Conservation (phyloP, 2,888 invertebrate genomes). For the Caenorhabditis sp. region DNA sequence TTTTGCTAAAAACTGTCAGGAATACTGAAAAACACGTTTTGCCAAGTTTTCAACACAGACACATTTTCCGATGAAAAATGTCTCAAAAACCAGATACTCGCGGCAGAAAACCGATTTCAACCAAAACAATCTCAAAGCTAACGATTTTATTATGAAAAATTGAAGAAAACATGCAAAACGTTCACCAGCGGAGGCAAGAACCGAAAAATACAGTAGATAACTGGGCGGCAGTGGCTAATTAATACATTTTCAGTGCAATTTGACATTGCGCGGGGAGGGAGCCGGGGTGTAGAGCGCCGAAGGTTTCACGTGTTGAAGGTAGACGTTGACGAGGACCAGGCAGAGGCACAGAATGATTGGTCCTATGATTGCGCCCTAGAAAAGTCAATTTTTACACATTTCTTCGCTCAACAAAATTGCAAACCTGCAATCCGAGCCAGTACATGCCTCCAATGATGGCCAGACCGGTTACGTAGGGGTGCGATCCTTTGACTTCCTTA, state of each 20-base stretch:
- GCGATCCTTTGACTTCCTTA: slow-evolving; percentile 94
- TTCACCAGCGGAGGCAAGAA: slow-evolving; percentile 29
- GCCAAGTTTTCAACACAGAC: too few relatives aligned
- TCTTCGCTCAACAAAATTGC: too few relatives aligned
- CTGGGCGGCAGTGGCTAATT: background rate
- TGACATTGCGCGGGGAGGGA: slow-evolving; percentile 30
- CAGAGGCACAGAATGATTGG: slow-evolving; percentile 94
- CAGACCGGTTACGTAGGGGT: slow-evolving; percentile 95
- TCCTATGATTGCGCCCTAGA: slow-evolving; percentile 93
- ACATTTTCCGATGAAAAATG: background rate
- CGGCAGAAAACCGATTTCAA: background rate
- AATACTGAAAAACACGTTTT: too few relatives aligned
- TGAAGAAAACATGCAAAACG: background rate
- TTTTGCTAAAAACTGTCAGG: too few relatives aligned
- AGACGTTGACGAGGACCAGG: slow-evolving; percentile 88
- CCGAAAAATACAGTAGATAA: slow-evolving; percentile 9
- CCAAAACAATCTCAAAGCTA: background rate
- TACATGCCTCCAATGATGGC: slow-evolving; percentile 98
- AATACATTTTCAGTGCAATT: background rate
- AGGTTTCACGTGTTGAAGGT: slow-evolving; percentile 72
- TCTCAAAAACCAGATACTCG: background rate
- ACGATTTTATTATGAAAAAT: slow-evolving; percentile 21
- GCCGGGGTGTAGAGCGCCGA: slow-evolving; percentile 36
- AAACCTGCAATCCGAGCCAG: slow-evolving; percentile 89
- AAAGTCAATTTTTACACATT: too few relatives aligned